These are phyloP conservation scores for Seriola quinqueradiata DNA, from an alignment of 2,113 vertebrate species.

Conservation along the genomic window DNA sequence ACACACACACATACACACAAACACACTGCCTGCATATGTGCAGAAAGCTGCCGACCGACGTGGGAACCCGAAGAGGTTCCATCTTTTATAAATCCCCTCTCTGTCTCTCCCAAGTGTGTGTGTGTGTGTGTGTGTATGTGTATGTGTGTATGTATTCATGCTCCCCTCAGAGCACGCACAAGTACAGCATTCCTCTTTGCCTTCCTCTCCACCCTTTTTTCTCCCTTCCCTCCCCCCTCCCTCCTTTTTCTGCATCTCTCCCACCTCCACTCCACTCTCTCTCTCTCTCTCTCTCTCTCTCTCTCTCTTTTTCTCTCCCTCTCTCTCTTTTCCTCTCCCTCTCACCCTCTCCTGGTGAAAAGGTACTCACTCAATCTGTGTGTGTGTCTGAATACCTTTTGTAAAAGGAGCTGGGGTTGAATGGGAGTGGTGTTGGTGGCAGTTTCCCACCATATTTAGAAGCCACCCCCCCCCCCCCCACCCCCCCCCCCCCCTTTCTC, in stretches of 20 bases:
- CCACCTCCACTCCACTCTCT: constrained; percentile 47
- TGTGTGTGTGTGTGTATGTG: constrained; percentile 48
- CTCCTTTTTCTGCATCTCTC: constrained; percentile 40
- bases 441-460: constrained; percentile 83
- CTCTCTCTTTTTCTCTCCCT: not conserved
- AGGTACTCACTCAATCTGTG: constrained; percentile 57
- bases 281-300: constrained; percentile 16
- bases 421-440: constrained; percentile 81
- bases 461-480: constrained; percentile 52
- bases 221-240: constrained; percentile 14
- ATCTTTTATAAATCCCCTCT: constrained; percentile 76
- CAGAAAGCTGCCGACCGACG: constrained; percentile 70
- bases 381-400: constrained; percentile 77
- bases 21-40: constrained; percentile 59
- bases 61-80: constrained; percentile 74
- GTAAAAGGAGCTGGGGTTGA: constrained; percentile 77
- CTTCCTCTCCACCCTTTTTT: constrained; percentile 58
- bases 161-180: constrained; percentile 60
- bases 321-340: not conserved
- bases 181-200: constrained; percentile 72
- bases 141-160: constrained; percentile 26
- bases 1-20: not conserved
- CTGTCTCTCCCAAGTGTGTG: constrained; percentile 67
- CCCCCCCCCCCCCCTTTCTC: constrained; percentile 28
- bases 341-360: constrained; percentile 37